These are phyloP conservation scores for Steromphala cineraria DNA, from an alignment of 2,888 invertebrate genomes.

Conservation along the genomic window DNA sequence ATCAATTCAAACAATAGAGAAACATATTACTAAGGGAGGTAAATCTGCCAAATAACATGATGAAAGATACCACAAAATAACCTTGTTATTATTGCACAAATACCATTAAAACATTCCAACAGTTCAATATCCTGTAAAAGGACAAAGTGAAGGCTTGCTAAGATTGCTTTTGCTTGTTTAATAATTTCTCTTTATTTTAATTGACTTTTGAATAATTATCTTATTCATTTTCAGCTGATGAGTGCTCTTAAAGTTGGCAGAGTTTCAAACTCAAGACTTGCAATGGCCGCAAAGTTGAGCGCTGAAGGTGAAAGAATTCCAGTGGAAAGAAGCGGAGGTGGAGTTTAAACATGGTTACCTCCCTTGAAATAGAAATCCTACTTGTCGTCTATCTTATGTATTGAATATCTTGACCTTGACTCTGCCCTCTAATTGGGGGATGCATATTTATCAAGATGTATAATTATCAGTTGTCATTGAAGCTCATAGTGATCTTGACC, in stretches of 20 bases:
- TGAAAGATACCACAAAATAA: too few species aligned
- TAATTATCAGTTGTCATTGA: too few species aligned
- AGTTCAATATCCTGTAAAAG: background rate
- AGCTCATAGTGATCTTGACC: too few species aligned
- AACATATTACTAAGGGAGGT: too few species aligned
- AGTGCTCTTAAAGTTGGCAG: constrained; percentile 97
- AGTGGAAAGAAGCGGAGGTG: constrained; percentile 96
- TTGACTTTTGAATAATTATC: background rate
- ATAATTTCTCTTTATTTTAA: background rate
- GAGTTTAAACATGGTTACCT: constrained; percentile 77
- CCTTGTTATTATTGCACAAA: background rate
- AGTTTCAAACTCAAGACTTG: constrained; percentile 95
- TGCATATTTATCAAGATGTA: too few species aligned
- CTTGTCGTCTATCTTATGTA: too few species aligned
- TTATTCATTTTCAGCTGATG: constrained; percentile 87
- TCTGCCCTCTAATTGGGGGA: too few species aligned
- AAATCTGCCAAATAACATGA: too few species aligned
- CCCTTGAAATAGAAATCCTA: too few species aligned
- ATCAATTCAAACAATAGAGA: too few species aligned
- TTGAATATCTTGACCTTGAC: too few species aligned
- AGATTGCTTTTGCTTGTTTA: background rate
- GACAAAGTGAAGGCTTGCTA: too few species aligned
- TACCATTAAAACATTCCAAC: background rate
- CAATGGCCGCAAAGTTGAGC: constrained; percentile 93
- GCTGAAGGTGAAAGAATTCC: constrained; percentile 85